Conservation (phyloP, 2,113 vertebrate genomes). For the Arizona elegans region DNA sequence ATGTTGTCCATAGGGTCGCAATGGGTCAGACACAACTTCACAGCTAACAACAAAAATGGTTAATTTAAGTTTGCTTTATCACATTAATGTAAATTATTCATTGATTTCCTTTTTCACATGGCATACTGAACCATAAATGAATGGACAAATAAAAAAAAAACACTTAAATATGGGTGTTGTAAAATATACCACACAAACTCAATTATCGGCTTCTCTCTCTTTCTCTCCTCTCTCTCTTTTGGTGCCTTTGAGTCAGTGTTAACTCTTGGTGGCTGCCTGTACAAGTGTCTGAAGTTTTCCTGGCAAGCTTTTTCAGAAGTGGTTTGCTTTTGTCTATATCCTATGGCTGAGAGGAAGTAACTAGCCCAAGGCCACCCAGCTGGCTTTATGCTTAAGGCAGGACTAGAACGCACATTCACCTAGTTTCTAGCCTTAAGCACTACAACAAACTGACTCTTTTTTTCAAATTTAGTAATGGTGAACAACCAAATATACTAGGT, state of each 20-base stretch:
- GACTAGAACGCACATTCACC: not conserved
- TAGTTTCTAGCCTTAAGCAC: not conserved
- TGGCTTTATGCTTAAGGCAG: not conserved
- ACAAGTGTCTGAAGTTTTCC: not conserved
- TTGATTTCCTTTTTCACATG: not conserved
- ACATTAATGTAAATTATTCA: not conserved
- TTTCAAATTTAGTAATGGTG: not conserved
- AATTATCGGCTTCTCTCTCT: not conserved
- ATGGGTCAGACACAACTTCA: too few relatives aligned
- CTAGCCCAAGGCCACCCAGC: not conserved
- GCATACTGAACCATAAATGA: not conserved
- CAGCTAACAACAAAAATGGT: not conserved
- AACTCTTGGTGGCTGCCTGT: not conserved
- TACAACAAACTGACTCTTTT: not conserved
- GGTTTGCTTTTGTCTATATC: not conserved
- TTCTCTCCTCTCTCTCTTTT: not conserved
- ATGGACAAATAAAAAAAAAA: not conserved
- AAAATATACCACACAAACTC: not conserved
- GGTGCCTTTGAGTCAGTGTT: not conserved
- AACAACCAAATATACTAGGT: not conserved
- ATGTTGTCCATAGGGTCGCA: too few relatives aligned
- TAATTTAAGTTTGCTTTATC: not conserved
- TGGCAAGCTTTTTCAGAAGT: not conserved
- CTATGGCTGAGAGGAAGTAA: not conserved
- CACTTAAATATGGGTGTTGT: not conserved